Percentiles rank a stretch among this genome's conserved stretches.
Evolutionary conservation across 1,140 invertebrate species (phyloP).

Genomic region (Meloidogyne floridensis): DNA sequence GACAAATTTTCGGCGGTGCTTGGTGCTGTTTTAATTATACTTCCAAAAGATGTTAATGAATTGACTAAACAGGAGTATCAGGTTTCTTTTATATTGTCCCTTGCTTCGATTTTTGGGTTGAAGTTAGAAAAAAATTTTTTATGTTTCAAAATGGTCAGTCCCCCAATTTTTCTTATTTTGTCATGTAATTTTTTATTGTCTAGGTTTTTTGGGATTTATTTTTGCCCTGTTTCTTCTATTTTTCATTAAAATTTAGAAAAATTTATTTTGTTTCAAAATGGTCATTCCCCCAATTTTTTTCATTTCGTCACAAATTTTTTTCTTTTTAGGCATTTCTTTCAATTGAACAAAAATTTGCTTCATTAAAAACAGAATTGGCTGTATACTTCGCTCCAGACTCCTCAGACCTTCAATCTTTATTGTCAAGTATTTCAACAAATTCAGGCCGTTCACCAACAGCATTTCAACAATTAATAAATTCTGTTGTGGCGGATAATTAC

Average conservation of each 20-base stretch:
- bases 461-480: constrained; percentile 49
- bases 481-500: constrained; percentile 50
- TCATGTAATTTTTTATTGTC: constrained; percentile 31
- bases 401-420: constrained; percentile 22
- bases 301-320: constrained; percentile 19
- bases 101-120: too few species aligned
- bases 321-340: constrained; percentile 73
- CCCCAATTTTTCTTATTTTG: neutral
- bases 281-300: too few species aligned
- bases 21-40: constrained; percentile 79
- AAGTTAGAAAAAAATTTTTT: too few species aligned
- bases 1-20: constrained; percentile 77
- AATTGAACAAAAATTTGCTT: constrained; percentile 80
- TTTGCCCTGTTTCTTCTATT: too few species aligned
- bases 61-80: constrained; percentile 75
- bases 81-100: constrained; percentile 68
- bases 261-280: neutral
- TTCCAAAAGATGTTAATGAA: constrained; percentile 77
- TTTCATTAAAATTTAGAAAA: too few species aligned
- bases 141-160: neutral
- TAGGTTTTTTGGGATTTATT: constrained; percentile 61
- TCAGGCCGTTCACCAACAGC: constrained; percentile 43
- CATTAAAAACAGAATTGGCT: constrained; percentile 80
- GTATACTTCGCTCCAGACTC: constrained; percentile 78
- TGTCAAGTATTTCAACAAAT: constrained; percentile 34